Percentiles rank a stretch among this genome's conserved stretches.
Conservation (phyloP, 2,113 vertebrate species). For the Sander lucioperca region DNA sequence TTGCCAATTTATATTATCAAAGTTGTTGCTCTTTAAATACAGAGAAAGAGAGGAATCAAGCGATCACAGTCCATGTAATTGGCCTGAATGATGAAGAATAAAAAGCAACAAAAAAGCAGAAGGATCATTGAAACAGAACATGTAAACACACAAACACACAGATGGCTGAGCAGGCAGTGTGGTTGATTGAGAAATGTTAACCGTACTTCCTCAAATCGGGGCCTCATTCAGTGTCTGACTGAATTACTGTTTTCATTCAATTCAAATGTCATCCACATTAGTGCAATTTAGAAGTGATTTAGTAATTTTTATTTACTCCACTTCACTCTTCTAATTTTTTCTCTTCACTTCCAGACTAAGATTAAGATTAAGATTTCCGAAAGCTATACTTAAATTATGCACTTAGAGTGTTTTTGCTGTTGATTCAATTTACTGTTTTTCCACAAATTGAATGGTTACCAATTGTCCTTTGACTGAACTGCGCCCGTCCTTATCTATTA, state of each 20-base stretch:
- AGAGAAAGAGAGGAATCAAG: not conserved
- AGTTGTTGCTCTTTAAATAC: not conserved
- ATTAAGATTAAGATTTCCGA: constrained; percentile 6
- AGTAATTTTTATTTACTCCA: constrained; percentile 9
- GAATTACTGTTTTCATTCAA: constrained; percentile 61
- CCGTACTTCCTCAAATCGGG: constrained; percentile 64
- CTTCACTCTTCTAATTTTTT: not conserved
- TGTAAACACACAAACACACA: constrained; percentile 47
- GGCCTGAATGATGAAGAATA: not conserved
- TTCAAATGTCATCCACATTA: constrained; percentile 32
- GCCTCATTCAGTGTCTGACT: constrained; percentile 60
- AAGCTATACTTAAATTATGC: not conserved
- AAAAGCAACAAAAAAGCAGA: constrained; percentile 15
- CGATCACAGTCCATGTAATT: not conserved
- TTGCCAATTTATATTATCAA: not conserved
- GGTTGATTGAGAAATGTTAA: constrained; percentile 76
- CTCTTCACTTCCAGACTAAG: not conserved
- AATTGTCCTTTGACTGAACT: constrained; percentile 52
- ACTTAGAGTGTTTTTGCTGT: not conserved
- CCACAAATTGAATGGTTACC: constrained; percentile 18
- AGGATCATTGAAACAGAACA: constrained; percentile 42
- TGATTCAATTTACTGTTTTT: constrained; percentile 18
- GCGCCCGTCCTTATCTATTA: constrained; percentile 34
- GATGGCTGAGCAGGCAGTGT: constrained; percentile 46
- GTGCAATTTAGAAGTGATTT: constrained; percentile 10